Percentiles rank a stretch among this genome's conserved stretches.
These are phyloP conservation scores for Harpagoxenus sublaevis DNA, from an alignment of 2,888 invertebrate genomes.

Conservation along the genomic window DNA sequence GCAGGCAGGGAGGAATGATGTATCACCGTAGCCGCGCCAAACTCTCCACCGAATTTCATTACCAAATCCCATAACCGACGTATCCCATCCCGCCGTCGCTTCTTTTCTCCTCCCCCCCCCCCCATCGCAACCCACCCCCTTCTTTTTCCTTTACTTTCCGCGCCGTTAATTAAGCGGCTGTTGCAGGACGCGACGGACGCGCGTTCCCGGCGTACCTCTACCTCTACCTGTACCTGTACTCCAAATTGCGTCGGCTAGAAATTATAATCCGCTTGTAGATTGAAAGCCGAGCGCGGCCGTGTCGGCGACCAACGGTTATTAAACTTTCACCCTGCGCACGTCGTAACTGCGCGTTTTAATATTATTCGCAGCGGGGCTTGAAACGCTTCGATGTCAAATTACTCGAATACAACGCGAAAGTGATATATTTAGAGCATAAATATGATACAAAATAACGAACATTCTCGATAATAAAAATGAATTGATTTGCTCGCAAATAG, in stretches of 20 bases:
- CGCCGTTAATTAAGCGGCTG: slow-evolving; percentile 76
- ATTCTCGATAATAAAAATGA: neutral
- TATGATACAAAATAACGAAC: neutral
- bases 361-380: slow-evolving; percentile 45
- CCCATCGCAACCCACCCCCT: slow-evolving; percentile 9
- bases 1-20: slow-evolving; percentile 68
- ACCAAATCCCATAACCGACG: slow-evolving; percentile 77
- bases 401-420: slow-evolving; percentile 12
- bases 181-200: slow-evolving; percentile 59
- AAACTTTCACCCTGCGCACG: slow-evolving; percentile 46
- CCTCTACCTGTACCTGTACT: slow-evolving; percentile 47
- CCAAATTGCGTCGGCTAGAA: slow-evolving; percentile 57
- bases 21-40: slow-evolving; percentile 73
- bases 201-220: slow-evolving; percentile 53
- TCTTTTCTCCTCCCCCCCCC: slow-evolving; percentile 43
- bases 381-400: neutral
- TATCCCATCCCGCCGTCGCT: slow-evolving; percentile 55
- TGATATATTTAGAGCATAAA: neutral
- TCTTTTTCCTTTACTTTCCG: slow-evolving; percentile 63
- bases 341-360: slow-evolving; percentile 46
- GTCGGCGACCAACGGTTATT: slow-evolving; percentile 53
- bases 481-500: slow-evolving; percentile 28
- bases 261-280: slow-evolving; percentile 65
- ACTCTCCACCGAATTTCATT: slow-evolving; percentile 77
- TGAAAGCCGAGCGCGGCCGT: slow-evolving; percentile 63